These are phyloP conservation scores for Ophthalmolycus amberensis DNA, from an alignment of 2,113 vertebrate species.

Conservation along the genomic window DNA sequence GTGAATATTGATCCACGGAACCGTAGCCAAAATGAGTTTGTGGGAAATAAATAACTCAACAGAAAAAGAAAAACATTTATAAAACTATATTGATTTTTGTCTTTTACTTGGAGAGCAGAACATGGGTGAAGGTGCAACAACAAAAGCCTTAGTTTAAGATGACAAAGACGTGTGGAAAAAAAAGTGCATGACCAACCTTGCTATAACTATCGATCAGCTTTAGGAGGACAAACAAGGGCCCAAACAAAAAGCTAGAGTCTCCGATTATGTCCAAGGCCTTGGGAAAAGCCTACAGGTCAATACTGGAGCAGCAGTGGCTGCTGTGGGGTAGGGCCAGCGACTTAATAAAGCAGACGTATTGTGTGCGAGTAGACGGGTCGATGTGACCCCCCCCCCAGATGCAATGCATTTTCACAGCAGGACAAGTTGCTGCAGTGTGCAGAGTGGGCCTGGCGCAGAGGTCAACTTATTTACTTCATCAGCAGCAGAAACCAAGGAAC, in stretches of 20 bases:
- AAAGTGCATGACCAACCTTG: conserved; percentile 55
- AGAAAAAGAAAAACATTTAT: conserved; percentile 52
- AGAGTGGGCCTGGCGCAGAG: conserved; percentile 69
- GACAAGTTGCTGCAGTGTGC: conserved; percentile 69
- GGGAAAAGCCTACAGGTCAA: conserved; percentile 79
- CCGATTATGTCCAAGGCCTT: conserved; percentile 67
- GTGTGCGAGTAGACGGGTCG: conserved; percentile 78
- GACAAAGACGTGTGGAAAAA: conserved; percentile 27
- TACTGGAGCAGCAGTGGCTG: conserved; percentile 58
- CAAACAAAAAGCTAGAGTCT: conserved; percentile 65
- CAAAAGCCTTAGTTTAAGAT: conserved; percentile 51
- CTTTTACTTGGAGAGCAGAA: conserved; percentile 52
- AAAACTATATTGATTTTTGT: conserved; percentile 60
- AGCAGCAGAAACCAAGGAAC: conserved; percentile 74
- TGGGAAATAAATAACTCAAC: conserved; percentile 56
- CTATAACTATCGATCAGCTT: conserved; percentile 69
- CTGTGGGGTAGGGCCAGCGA: conserved; percentile 56
- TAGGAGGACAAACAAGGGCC: conserved; percentile 68
- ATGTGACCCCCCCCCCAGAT: conserved; percentile 73
- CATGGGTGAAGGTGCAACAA: conserved; percentile 37
- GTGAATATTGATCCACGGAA: conserved; percentile 63
- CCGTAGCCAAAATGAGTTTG: conserved; percentile 51
- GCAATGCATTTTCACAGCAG: conserved; percentile 81
- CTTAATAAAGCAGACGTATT: conserved; percentile 81
- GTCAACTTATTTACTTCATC: conserved; percentile 78